Evolutionary conservation across 2,888 invertebrate species (phyloP), one percentile per base, ranked within the genome.

Genomic region (Acleris laterana): DNA sequence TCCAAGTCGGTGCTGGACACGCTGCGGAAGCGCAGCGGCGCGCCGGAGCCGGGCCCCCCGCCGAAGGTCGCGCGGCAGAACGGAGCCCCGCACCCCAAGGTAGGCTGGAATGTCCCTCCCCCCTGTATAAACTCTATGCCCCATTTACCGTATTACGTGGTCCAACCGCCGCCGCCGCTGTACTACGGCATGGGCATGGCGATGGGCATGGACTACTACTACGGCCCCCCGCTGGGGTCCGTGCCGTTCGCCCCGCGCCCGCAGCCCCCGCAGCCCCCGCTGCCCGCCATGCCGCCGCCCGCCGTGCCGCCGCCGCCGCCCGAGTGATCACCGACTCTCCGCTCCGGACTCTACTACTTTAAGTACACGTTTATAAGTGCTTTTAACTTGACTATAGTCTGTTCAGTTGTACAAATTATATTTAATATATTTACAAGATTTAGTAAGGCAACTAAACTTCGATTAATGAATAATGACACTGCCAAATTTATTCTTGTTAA

Each of bases 1-100:
- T 95, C 96, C 28, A 96, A 96, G 78, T 96, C 96, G 71, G 94
- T 95, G 65, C 93, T 96, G 55, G 95, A 95, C 71, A 93, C 90
- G 51, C 94, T 92, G 6, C 76, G 86, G 50, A 87, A 87, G 70
- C 76, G 88, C 61, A 82, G 85, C 28, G 82, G 87, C 69, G 67
- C 74, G 63, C 69, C 79, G 62, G 81, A 79, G 5, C 65, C 72
- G 1, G 85, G 80, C 2, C 86, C 85, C 22, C 84, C 88, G 19
- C 77, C 80, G 72, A 90, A 93, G 79, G 71, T 89, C 71, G 76
- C 84, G 70, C 81, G 89, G 6, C 90, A 89, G 74, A 88, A 89
- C 79, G 89, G 89, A 77, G 79, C 85, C 48, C 84, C 85, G 56
- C 86, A 83, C 70, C 84, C 74, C 17, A 92, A 92, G 92, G 92